Evolutionary conservation across 2,113 vertebrate species (phyloP).

Genomic region (Apodemus sylvaticus): DNA sequence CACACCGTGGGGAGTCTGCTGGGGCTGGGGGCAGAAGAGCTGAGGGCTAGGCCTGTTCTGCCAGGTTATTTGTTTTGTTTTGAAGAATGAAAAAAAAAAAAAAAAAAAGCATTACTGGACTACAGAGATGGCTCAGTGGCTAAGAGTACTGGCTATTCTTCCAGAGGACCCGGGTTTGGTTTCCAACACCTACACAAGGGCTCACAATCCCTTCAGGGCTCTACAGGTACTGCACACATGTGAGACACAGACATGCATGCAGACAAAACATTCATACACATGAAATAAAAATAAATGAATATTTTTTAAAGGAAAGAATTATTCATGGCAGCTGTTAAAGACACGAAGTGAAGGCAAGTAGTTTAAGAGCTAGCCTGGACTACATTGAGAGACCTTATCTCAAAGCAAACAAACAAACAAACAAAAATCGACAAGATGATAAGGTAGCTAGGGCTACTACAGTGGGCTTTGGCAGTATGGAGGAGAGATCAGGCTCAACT

Average conservation of each 20-base stretch:
- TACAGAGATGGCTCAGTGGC: neutral
- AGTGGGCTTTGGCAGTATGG: neutral
- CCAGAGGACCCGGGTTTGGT: neutral
- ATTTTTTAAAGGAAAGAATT: neutral
- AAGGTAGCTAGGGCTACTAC: neutral
- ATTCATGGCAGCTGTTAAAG: neutral
- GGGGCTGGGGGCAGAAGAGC: neutral
- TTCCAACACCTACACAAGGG: neutral
- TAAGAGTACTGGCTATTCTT: neutral
- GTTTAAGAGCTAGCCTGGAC: neutral
- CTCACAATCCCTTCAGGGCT: neutral
- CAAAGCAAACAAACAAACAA: too few relatives aligned
- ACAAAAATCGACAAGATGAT: neutral
- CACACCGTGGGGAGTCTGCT: rapidly evolving
- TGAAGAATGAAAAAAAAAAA: neutral
- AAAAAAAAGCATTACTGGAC: neutral
- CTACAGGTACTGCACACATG: neutral
- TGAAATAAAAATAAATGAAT: neutral
- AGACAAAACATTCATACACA: neutral
- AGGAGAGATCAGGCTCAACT: neutral
- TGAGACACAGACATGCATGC: neutral
- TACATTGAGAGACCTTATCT: neutral
- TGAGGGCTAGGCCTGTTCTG: neutral
- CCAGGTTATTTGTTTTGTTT: neutral
- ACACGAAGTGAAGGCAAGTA: neutral